phyloP scores from a whole-genome alignment of 2,888 invertebrate species.

The Caenorhabditis becei region DNA sequence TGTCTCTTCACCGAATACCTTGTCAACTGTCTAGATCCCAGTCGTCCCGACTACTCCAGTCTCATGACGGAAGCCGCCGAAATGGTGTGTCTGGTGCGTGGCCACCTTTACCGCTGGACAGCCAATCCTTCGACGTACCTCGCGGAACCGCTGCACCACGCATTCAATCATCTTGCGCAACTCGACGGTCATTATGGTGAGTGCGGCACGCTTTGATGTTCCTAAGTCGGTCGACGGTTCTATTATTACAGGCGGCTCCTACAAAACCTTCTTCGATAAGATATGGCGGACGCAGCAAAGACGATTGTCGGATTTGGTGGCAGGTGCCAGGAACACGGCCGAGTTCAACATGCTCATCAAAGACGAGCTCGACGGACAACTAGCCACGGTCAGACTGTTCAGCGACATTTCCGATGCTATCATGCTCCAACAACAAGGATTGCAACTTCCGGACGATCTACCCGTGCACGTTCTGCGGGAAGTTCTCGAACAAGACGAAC shows the following conservation, averaged over 20 bases:
- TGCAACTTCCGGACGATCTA: background rate
- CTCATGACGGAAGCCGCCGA: slow-evolving; percentile 43
- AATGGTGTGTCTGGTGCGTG: slow-evolving; percentile 54
- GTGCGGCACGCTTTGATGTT: slow-evolving; percentile 4
- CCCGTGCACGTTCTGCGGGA: background rate
- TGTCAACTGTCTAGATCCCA: slow-evolving; percentile 26
- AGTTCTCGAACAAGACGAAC: slow-evolving; percentile 42
- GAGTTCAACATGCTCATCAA: slow-evolving; percentile 9
- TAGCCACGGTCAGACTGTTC: slow-evolving; percentile 38
- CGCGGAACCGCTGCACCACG: slow-evolving; percentile 55
- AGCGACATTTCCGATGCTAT: slow-evolving; percentile 39
- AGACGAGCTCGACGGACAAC: slow-evolving; percentile 49
- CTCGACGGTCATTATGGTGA: slow-evolving; percentile 48
- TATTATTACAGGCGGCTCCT: slow-evolving; percentile 42
- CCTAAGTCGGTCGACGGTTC: background rate
- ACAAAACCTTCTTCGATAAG: slow-evolving; percentile 42
- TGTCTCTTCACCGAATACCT: slow-evolving; percentile 52
- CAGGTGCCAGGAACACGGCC: slow-evolving; percentile 3
- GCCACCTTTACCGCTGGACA: slow-evolving; percentile 51
- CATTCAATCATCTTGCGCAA: slow-evolving; percentile 55
- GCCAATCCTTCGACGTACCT: slow-evolving; percentile 45
- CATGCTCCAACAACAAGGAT: background rate
- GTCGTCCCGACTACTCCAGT: slow-evolving; percentile 1
- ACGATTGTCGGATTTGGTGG: slow-evolving; percentile 20
- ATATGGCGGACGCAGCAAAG: slow-evolving; percentile 45